A percentile compares a stretch with the other conserved stretches of the same genome.
These are phyloP conservation scores for Caenorhabditis becei DNA, from an alignment of 2,888 invertebrate species.

Conservation along the genomic window DNA sequence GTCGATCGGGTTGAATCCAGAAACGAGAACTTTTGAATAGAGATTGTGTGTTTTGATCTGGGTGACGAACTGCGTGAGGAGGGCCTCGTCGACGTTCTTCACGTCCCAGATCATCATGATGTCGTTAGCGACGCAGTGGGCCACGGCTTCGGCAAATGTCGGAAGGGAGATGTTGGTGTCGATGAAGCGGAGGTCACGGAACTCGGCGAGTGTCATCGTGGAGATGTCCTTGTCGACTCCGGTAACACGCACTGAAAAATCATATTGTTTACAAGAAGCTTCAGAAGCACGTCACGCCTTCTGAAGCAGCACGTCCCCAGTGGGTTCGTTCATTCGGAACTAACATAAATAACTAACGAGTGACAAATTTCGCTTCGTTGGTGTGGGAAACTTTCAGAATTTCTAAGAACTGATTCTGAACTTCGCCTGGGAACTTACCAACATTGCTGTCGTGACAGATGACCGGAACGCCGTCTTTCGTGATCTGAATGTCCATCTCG, in stretches of 20 bases:
- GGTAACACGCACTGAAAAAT: conserved; percentile 38
- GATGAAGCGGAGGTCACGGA: conserved; percentile 44
- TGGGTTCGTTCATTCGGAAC: no score
- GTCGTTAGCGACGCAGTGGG: conserved; percentile 33
- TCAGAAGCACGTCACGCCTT: no score
- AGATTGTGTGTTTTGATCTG: conserved; percentile 50
- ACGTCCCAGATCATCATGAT: conserved; percentile 63
- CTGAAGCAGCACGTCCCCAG: no score
- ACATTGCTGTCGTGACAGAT: conserved; percentile 59
- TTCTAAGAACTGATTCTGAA: not conserved
- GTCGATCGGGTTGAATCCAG: conserved; percentile 59
- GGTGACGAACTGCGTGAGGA: conserved; percentile 43
- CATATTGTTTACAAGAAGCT: no score
- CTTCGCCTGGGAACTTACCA: conserved; percentile 17
- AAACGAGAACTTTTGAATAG: conserved; percentile 53
- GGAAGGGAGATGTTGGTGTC: conserved; percentile 51
- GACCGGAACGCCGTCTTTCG: conserved; percentile 52
- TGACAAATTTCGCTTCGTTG: no score
- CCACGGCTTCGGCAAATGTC: conserved; percentile 58
- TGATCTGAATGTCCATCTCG: conserved; percentile 63
- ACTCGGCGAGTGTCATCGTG: conserved; percentile 47
- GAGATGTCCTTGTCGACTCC: conserved; percentile 59
- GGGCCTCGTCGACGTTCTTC: conserved; percentile 54
- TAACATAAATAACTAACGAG: no score
- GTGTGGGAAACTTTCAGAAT: no score